Evolutionary conservation across 2,113 vertebrate genomes (phyloP).

Genomic region (Isurus oxyrinchus): DNA sequence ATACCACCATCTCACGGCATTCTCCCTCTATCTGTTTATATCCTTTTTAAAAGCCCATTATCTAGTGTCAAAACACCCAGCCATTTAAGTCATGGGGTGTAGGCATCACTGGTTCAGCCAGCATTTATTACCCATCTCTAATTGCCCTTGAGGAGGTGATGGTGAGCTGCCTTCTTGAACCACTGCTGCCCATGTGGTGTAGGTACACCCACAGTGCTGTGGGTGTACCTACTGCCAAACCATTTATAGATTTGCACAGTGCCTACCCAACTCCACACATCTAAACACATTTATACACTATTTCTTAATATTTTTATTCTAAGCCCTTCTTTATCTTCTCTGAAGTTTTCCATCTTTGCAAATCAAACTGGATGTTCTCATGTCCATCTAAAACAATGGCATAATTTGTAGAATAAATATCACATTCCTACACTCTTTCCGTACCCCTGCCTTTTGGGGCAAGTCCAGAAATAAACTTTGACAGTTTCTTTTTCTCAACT

Average conservation of each 20-base stretch:
- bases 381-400: background rate
- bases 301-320: background rate
- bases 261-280: background rate
- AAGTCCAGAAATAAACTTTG: background rate
- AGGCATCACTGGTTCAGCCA: too few relatives aligned
- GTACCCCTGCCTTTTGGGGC: background rate
- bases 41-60: background rate
- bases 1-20: background rate
- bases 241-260: background rate
- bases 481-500: background rate
- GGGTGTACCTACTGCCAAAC: background rate
- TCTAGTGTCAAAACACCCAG: background rate
- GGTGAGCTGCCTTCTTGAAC: too few relatives aligned
- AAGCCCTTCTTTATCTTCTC: background rate
- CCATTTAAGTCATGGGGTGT: background rate
- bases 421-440: background rate
- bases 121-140: too few relatives aligned
- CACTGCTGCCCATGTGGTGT: too few relatives aligned
- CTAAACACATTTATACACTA: background rate
- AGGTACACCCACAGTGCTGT: too few relatives aligned
- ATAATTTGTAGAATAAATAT: background rate
- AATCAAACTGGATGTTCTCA: background rate
- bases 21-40: background rate
- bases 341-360: background rate
- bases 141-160: too few relatives aligned